A percentile compares a stretch with the other conserved stretches of the same genome.
phyloP scores from a whole-genome alignment of 1,140 invertebrate species.

The Drosophila gunungcola region DNA sequence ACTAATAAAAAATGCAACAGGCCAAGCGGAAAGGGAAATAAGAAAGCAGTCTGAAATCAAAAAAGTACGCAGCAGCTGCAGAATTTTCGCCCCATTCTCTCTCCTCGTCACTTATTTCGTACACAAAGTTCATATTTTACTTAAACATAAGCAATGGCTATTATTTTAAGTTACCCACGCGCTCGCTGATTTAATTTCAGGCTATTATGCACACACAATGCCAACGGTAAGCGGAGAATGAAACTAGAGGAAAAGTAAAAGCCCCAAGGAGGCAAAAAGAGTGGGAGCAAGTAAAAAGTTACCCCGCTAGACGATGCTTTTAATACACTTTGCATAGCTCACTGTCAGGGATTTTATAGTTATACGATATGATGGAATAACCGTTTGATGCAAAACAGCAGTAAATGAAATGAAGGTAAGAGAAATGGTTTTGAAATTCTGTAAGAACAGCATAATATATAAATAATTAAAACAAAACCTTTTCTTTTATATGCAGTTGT shows the following conservation, averaged over 20 bases:
- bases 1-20: slow-evolving; percentile 60
- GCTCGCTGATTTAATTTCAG: slow-evolving; percentile 80
- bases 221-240: slow-evolving; percentile 61
- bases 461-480: no score
- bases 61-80: slow-evolving; percentile 15
- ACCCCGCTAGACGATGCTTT: slow-evolving; percentile 39
- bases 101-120: slow-evolving; percentile 50
- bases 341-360: slow-evolving; percentile 23
- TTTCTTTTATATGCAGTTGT: no score
- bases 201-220: slow-evolving; percentile 80
- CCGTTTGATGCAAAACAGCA: slow-evolving; percentile 11
- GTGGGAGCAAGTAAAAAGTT: slow-evolving; percentile 26
- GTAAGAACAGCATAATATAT: no score
- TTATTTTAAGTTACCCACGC: slow-evolving; percentile 82
- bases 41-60: slow-evolving; percentile 41
- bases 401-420: neutral
- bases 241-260: slow-evolving; percentile 26
- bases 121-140: slow-evolving; percentile 75
- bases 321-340: slow-evolving; percentile 51
- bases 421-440: no score
- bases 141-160: slow-evolving; percentile 81
- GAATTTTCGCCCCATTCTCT: neutral
- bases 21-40: slow-evolving; percentile 69
- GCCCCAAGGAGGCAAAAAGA: slow-evolving; percentile 23
- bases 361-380: slow-evolving; percentile 44